Evolutionary conservation across 2,113 vertebrate genomes (phyloP).

Genomic region (Antennarius striatus): DNA sequence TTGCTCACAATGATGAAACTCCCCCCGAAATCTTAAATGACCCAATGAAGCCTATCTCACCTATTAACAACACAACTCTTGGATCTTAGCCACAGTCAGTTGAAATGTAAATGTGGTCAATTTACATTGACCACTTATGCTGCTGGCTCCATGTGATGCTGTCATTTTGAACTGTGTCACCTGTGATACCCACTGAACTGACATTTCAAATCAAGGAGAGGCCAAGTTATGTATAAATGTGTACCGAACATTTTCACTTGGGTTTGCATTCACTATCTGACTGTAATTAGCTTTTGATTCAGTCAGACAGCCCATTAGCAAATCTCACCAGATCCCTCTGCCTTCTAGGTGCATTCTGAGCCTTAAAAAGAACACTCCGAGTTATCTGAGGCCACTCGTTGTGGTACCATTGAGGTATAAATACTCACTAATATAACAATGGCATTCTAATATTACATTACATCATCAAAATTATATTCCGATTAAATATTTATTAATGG

Average conservation of each 20-base stretch:
- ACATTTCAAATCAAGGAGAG: constrained; percentile 36
- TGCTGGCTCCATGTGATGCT: constrained; percentile 24
- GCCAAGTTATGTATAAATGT: constrained; percentile 26
- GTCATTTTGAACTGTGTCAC: constrained; percentile 40
- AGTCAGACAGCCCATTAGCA: constrained; percentile 29
- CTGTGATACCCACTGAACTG: constrained; percentile 2
- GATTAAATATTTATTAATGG: too few relatives aligned
- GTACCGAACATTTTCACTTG: constrained; percentile 11
- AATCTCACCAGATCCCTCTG: constrained; percentile 14
- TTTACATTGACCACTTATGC: constrained; percentile 1
- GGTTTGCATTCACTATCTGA: constrained; percentile 29
- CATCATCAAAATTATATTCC: too few relatives aligned
- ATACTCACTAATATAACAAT: background rate
- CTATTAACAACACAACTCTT: constrained; percentile 34
- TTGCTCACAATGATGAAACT: constrained; percentile 46
- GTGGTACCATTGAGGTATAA: background rate
- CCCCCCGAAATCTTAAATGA: too few relatives aligned
- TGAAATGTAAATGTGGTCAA: constrained; percentile 43
- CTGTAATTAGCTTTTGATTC: constrained; percentile 38
- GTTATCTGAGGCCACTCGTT: background rate
- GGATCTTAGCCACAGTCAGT: constrained; percentile 36
- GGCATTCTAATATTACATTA: too few relatives aligned
- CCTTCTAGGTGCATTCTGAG: background rate
- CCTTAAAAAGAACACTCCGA: background rate
- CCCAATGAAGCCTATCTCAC: background rate